Percentiles rank a stretch among this genome's conserved stretches.
Evolutionary conservation across 1,140 invertebrate genomes (phyloP).

Genomic region (Hermetia illucens): DNA sequence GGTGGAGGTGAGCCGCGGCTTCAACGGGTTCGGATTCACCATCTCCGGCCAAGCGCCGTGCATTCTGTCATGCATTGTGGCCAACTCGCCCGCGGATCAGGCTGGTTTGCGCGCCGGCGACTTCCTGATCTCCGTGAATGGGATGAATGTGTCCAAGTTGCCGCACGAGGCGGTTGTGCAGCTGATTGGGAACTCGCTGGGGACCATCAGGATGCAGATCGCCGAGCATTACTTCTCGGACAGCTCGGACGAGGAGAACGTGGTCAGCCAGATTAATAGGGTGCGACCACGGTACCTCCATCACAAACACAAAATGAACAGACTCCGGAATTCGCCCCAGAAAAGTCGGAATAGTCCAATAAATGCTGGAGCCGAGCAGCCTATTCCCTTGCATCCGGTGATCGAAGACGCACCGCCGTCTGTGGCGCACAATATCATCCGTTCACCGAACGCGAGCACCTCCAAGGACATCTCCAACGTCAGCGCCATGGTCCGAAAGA

Average conservation of each 20-base stretch:
- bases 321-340: conserved; percentile 21
- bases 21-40: conserved; percentile 81
- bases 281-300: conserved; percentile 13
- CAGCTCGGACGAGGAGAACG: conserved; percentile 37
- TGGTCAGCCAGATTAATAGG: conserved; percentile 8
- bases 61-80: conserved; percentile 74
- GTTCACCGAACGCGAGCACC: conserved; percentile 12
- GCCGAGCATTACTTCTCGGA: conserved; percentile 80
- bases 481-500: conserved; percentile 24
- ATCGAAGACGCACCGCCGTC: conserved; percentile 18
- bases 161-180: conserved; percentile 87
- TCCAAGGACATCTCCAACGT: conserved; percentile 28
- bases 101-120: conserved; percentile 82
- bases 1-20: conserved; percentile 70
- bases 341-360: background rate
- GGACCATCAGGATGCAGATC: conserved; percentile 63
- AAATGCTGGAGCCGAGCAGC: too few species aligned
- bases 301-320: conserved; percentile 24
- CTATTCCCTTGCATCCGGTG: conserved; percentile 17
- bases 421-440: conserved; percentile 9
- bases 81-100: conserved; percentile 66
- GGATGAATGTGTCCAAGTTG: conserved; percentile 71
- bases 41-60: conserved; percentile 89
- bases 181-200: conserved; percentile 72
- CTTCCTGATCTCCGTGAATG: conserved; percentile 83